phyloP scores from a whole-genome alignment of 37 sponge, comb jelly and placozoan species.

The Diacarnus erythraeanus region DNA sequence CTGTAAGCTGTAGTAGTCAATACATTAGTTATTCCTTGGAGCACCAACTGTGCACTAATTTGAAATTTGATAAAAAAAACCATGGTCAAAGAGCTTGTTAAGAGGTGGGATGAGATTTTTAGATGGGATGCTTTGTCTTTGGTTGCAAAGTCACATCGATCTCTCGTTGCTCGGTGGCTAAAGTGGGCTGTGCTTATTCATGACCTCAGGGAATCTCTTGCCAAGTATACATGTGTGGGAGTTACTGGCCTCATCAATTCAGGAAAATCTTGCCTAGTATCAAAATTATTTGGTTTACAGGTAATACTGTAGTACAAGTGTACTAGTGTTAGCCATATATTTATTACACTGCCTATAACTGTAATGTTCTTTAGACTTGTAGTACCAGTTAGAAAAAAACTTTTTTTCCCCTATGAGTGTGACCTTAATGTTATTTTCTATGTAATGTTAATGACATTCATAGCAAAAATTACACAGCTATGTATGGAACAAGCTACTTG shows the following conservation, averaged over 20 bases:
- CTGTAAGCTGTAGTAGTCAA: constrained; percentile 57
- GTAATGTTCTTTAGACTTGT: too few relatives aligned
- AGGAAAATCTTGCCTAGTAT: constrained; percentile 67
- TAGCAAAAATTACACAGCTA: too few relatives aligned
- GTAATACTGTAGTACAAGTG: constrained; percentile 12
- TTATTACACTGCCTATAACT: too few relatives aligned
- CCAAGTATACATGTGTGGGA: constrained; percentile 61
- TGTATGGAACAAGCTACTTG: too few relatives aligned
- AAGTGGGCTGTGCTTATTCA: constrained; percentile 60
- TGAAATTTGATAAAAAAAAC: constrained; percentile 18
- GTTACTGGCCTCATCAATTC: constrained; percentile 66
- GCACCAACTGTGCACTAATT: constrained; percentile 47
- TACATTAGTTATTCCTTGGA: constrained; percentile 75
- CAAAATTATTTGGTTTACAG: constrained; percentile 42
- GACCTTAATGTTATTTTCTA: too few relatives aligned
- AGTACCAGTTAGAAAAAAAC: too few relatives aligned
- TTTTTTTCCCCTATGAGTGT: too few relatives aligned
- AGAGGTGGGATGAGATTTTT: constrained; percentile 54
- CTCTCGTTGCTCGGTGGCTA: constrained; percentile 73
- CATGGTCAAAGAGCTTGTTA: constrained; percentile 11
- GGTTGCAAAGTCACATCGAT: constrained; percentile 30
- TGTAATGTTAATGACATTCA: too few relatives aligned
- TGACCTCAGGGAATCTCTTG: constrained; percentile 60
- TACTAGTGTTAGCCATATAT: not conserved
- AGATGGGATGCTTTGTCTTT: constrained; percentile 48